Conservation (phyloP, 2,888 invertebrate genomes). For the Amaurobius ferox region DNA sequence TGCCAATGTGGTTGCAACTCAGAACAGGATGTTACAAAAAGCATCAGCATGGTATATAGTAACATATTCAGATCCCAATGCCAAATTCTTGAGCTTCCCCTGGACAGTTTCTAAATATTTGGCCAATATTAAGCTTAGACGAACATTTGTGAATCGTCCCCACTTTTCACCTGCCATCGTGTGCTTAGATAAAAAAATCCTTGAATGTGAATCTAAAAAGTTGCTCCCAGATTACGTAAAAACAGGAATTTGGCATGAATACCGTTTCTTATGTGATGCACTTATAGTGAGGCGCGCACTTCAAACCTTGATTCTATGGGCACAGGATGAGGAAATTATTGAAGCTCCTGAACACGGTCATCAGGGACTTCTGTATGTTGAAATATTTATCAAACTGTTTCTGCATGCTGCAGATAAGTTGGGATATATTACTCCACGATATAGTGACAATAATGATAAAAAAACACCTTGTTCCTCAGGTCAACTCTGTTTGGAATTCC, state of each 20-base stretch:
- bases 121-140: conserved; percentile 34
- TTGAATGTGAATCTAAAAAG: neutral
- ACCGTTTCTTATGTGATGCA: neutral
- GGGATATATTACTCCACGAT: neutral
- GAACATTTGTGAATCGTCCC: neutral
- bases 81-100: conserved; percentile 57
- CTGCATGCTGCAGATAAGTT: conserved; percentile 26
- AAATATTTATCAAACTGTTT: conserved; percentile 33
- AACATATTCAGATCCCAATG: conserved; percentile 40
- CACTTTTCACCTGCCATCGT: conserved; percentile 28
- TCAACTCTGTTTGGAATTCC: conserved; percentile 41
- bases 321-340: too few species aligned
- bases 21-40: conserved; percentile 27
- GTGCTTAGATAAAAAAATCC: conserved; percentile 32
- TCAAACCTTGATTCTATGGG: conserved; percentile 42
- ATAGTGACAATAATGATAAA: neutral
- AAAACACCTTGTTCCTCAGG: conserved; percentile 39
- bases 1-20: neutral
- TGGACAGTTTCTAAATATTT: too few species aligned
- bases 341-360: neutral
- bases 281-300: conserved; percentile 18
- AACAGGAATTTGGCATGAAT: neutral
- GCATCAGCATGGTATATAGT: conserved; percentile 69
- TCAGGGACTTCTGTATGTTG: neutral
- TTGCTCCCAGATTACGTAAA: neutral